Base-by-base conservation (phyloP, 2,797 vertebrate species). In the Liparis tanakae region DNA sequence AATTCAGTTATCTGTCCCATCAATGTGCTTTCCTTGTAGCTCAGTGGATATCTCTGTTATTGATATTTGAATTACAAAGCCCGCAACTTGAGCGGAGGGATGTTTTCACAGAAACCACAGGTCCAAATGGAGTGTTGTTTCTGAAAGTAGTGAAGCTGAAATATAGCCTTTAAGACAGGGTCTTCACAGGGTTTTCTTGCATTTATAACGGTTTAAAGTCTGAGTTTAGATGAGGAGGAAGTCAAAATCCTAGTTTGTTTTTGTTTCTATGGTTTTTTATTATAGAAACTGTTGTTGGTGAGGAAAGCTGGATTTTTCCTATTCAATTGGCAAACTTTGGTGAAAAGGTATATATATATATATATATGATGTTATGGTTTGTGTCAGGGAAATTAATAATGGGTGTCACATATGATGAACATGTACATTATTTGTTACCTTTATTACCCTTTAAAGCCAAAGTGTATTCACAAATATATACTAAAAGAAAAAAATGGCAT, bases 11-110 rank as follows among this genome's bases (percentile, higher is more conserved):
- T 59, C 79, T 65, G 63, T 70, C 48, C 44, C 15, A 34, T 39
- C 17, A 54, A 13, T 39, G 54, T 37, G 59, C 62, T 81, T 72
- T 78, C 41, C 64, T 66, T 56, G 53, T 74, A 57, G 72, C 64
- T 74, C 56, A 65, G 22, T 36, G 63, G 66, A 79, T 55, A 60
- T 70, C 70, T 73, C 58, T 12, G 2, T 50, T 80, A 77, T 85
- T 87, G 75, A 80, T 80, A 60, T 87, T 78, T 86, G 68, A 76
- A 75, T 81, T 79, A 81, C 65, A 46, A 37, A 37, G 60, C 64
- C 55, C 8, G 67, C 65, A 78, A 73, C 71, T 68, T 66, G 67
- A 76, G 76, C 72, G 54, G 63, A 67, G 59, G 64, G 30, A 65
- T 85, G 69, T 76, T 81, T 87, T 78, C 36, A 37, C 62, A 82